These are phyloP conservation scores for Octodon degus DNA, from an alignment of 2,113 vertebrate genomes.

Conservation along the genomic window DNA sequence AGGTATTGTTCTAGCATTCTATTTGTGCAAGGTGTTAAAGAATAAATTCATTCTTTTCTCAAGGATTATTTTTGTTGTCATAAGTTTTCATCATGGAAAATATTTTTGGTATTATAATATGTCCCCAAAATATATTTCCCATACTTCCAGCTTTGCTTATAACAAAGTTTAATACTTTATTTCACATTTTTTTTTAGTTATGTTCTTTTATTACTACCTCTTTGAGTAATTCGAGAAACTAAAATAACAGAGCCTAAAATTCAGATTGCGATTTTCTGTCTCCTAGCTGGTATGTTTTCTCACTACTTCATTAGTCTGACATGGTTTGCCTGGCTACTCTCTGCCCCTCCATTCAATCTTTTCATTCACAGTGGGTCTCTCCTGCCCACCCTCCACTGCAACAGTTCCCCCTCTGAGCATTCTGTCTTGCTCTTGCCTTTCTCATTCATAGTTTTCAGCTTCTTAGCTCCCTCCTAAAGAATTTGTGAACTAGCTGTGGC, in stretches of 20 bases:
- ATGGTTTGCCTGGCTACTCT: background rate
- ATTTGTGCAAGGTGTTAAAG: constrained; percentile 20
- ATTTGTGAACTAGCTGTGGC: background rate
- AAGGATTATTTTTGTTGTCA: background rate
- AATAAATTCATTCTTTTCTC: constrained; percentile 28
- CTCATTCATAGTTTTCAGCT: background rate
- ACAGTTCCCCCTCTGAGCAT: background rate
- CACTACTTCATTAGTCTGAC: background rate
- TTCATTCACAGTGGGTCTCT: background rate
- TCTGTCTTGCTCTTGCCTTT: background rate
- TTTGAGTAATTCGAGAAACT: constrained; percentile 61
- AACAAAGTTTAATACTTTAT: constrained; percentile 30
- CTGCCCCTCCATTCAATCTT: background rate
- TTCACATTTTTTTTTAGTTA: constrained; percentile 37
- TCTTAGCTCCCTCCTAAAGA: background rate
- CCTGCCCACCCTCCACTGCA: background rate
- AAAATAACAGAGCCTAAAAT: constrained; percentile 19
- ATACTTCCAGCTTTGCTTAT: constrained; percentile 45
- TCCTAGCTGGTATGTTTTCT: constrained; percentile 19
- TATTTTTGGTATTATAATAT: constrained; percentile 5
- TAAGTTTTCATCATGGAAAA: constrained; percentile 46
- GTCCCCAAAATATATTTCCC: background rate
- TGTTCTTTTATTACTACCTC: constrained; percentile 10
- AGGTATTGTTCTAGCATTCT: constrained; percentile 15
- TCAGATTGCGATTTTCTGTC: constrained; percentile 22